A percentile compares a stretch with the other conserved stretches of the same genome.
Evolutionary conservation across 2,113 vertebrate genomes (phyloP).

Genomic region (Bambusicola thoracicus): DNA sequence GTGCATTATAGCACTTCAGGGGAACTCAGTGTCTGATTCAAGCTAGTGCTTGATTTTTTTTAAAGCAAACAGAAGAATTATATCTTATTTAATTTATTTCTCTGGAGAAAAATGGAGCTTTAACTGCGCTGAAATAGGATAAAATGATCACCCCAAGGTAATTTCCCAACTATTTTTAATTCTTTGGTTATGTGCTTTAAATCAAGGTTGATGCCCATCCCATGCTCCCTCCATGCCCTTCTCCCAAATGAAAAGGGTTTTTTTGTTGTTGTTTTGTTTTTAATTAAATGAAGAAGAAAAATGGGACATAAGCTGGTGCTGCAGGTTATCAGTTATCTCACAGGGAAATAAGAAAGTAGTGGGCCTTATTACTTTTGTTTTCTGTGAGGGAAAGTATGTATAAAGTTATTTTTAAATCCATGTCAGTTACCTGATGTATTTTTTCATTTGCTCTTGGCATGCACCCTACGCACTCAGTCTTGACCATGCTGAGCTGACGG

Average conservation of each 20-base stretch:
- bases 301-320: background rate
- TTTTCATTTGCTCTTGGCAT: conserved; percentile 27
- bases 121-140: conserved; percentile 19
- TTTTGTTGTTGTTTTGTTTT: background rate
- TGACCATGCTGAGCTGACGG: background rate
- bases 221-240: background rate
- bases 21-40: background rate
- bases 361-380: background rate
- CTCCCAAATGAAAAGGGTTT: background rate
- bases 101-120: conserved; percentile 46
- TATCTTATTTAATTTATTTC: conserved; percentile 31
- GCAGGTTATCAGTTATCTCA: conserved; percentile 63
- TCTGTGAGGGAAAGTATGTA: background rate
- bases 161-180: background rate
- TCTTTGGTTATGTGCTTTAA: background rate
- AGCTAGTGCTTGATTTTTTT: background rate
- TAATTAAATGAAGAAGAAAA: conserved; percentile 57
- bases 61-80: conserved; percentile 33
- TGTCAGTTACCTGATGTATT: conserved; percentile 59
- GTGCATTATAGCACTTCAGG: background rate
- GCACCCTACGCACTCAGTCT: background rate
- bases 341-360: conserved; percentile 44
- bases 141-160: conserved; percentile 34
- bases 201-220: conserved; percentile 12
- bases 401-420: conserved; percentile 75